Base-by-base conservation (phyloP, 2,888 invertebrate genomes). In the Phrixothrix hirtus region DNA sequence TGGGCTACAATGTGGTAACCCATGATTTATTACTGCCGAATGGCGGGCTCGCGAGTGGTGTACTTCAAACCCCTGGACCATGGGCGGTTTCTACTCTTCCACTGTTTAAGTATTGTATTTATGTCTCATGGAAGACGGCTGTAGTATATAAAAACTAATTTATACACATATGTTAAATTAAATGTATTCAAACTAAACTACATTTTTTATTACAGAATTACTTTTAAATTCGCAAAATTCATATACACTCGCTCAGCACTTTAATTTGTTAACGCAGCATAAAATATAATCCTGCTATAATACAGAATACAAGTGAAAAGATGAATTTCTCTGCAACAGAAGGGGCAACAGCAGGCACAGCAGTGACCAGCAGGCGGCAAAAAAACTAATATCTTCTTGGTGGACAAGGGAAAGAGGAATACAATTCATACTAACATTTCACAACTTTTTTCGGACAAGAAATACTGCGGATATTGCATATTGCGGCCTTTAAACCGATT, bases 1-100 rank as follows among this genome's bases (percentile, higher is more conserved):
- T 78, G 80, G 79, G 80, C 80, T 81, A 81, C 82, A 81, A 81
- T 82, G 82, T 82, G 83, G 83, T 82, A 82, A 81, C 81, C 81
- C 82, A 82, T 82, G 82, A 83, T 83, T 82, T 83, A 83, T 81
- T 69, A 77, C 75, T 74, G 79, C 79, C 80, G 79, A 80, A 80
- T 79, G 79, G 79, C 78, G 78, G 78, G 77, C 77, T 76, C 77
- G 75, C 75, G 76, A 75, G 67, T 55, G 58, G 62, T 65, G 67
- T 66, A 65, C 67, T 66, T 62, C 61, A 67, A 65, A 63, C 64
- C 62, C 69, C 68, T 12, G 67, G 65, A 60, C 62, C 62, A 50
- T 60, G 55, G 60, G 56, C 59, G 59, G 56, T 56, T 56, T 56
- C 52, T 43, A 56, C 52, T 56, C 52, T 52, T 48, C 43, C 62